Conservation (phyloP, 2,113 vertebrate genomes). For the Pelvicachromis taeniatus region DNA sequence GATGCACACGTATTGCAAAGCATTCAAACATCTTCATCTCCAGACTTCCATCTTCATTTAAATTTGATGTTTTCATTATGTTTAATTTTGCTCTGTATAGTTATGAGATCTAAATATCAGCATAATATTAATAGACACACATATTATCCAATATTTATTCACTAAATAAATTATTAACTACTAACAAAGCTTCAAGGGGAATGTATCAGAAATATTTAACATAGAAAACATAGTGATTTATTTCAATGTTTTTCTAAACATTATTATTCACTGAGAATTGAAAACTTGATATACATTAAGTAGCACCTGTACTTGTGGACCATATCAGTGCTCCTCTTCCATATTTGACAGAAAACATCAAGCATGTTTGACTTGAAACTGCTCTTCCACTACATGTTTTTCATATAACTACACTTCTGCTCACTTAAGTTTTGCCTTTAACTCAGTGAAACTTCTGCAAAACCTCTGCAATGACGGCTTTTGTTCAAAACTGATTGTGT, state of each 20-base stretch:
- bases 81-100: neutral
- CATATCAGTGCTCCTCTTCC: neutral
- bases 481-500: neutral
- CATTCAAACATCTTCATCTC: neutral
- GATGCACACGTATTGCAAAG: neutral
- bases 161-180: neutral
- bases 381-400: neutral
- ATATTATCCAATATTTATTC: neutral
- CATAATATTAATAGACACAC: neutral
- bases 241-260: neutral
- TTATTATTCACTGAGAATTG: neutral
- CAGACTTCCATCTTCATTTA: neutral
- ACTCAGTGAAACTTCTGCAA: neutral
- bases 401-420: neutral
- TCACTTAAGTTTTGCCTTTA: neutral
- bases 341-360: neutral
- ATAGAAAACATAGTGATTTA: neutral
- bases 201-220: neutral
- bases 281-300: neutral
- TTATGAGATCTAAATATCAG: neutral
- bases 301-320: neutral
- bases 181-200: neutral
- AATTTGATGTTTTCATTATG: neutral
- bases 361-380: neutral
- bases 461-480: neutral